Conservation (phyloP, 1,140 invertebrate species). For the Drosophila teissieri region DNA sequence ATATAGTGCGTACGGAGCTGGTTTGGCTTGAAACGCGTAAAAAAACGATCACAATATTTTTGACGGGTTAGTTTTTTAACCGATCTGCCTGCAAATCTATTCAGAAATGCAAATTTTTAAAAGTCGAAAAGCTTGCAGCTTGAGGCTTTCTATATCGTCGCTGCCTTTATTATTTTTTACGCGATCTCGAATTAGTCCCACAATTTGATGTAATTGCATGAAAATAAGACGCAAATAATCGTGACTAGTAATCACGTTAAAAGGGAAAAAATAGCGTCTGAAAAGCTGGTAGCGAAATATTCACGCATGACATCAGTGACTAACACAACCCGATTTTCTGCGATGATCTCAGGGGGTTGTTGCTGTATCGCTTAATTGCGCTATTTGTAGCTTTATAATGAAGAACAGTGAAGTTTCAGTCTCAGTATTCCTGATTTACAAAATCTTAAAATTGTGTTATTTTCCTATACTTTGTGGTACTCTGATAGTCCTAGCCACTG, state of each 20-base stretch:
- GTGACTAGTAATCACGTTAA: slow-evolving; percentile 31
- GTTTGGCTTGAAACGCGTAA: not conserved
- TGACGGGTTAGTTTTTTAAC: not conserved
- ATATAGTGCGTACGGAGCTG: not conserved
- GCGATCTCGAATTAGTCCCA: slow-evolving; percentile 31
- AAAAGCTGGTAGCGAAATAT: slow-evolving; percentile 16
- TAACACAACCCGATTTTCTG: slow-evolving; percentile 23
- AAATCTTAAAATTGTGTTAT: too few species aligned
- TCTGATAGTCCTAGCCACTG: not conserved
- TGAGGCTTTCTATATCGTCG: slow-evolving; percentile 44
- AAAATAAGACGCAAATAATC: slow-evolving; percentile 33
- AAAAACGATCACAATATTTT: slow-evolving; percentile 20
- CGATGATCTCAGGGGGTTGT: slow-evolving; percentile 31
- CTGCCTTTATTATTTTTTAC: slow-evolving; percentile 42
- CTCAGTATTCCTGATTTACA: not conserved
- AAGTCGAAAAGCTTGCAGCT: slow-evolving; percentile 20
- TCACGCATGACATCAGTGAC: slow-evolving; percentile 68
- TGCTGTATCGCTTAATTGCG: too few species aligned
- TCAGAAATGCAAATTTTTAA: slow-evolving; percentile 10
- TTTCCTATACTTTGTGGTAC: too few species aligned
- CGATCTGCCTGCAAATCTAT: not conserved
- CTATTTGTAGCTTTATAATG: too few species aligned
- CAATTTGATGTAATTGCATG: slow-evolving; percentile 56
- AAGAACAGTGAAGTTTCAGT: not conserved
- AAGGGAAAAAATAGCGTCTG: slow-evolving; percentile 1